Percentiles rank a stretch among this genome's conserved stretches.
phyloP scores from a whole-genome alignment of 2,888 invertebrate genomes.

The Dermolepida albohirtum region DNA sequence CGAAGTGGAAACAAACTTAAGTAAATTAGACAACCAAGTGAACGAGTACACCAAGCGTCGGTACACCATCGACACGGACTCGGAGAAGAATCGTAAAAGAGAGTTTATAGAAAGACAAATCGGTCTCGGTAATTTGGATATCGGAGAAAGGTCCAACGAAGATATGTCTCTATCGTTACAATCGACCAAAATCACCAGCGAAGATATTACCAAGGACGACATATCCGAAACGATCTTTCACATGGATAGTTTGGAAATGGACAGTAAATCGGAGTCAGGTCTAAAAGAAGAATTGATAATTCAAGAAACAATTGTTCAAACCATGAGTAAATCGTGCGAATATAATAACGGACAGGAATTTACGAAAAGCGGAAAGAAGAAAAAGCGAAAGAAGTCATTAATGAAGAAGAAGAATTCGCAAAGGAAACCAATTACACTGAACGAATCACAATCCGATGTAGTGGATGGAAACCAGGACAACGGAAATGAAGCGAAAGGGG shows the following conservation, averaged over 20 bases:
- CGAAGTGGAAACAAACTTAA: slow-evolving; percentile 54
- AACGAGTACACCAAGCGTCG: slow-evolving; percentile 76
- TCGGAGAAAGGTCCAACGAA: slow-evolving; percentile 60
- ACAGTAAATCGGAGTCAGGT: slow-evolving; percentile 59
- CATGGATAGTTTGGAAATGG: slow-evolving; percentile 74
- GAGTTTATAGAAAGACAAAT: slow-evolving; percentile 64
- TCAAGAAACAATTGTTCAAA: slow-evolving; percentile 5
- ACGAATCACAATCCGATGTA: slow-evolving; percentile 25
- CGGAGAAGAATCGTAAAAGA: slow-evolving; percentile 58
- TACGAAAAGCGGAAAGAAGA: slow-evolving; percentile 76
- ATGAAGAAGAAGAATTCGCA: slow-evolving; percentile 84
- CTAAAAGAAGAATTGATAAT: slow-evolving; percentile 59
- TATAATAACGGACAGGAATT: slow-evolving; percentile 27
- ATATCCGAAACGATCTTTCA: slow-evolving; percentile 74
- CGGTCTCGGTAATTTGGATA: slow-evolving; percentile 62
- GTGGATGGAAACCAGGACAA: slow-evolving; percentile 58
- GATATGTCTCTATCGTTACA: slow-evolving; percentile 61
- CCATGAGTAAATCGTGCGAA: slow-evolving; percentile 2
- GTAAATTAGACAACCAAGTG: slow-evolving; percentile 73
- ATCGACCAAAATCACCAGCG: slow-evolving; percentile 58
- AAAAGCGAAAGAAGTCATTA: slow-evolving; percentile 81
- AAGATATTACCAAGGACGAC: slow-evolving; percentile 62
- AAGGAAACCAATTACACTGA: slow-evolving; percentile 69
- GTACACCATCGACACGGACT: slow-evolving; percentile 64
- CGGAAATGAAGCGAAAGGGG: slow-evolving; percentile 61